Evolutionary conservation across 1,140 invertebrate species (phyloP).

Genomic region (Agrypnia vestita): DNA sequence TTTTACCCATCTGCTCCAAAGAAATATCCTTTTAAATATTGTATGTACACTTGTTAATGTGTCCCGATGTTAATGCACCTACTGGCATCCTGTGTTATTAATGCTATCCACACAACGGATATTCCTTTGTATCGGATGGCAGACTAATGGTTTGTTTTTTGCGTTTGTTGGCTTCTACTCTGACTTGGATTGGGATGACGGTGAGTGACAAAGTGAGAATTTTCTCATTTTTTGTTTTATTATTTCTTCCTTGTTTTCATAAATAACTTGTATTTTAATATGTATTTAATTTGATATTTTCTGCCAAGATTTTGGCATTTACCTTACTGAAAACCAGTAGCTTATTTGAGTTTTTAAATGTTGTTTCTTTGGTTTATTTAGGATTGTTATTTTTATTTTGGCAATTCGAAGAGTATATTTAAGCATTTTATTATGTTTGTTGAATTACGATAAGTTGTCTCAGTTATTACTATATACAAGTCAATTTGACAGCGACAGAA

Average conservation of each 20-base stretch:
- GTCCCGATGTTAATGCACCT: neutral
- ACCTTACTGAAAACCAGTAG: no score
- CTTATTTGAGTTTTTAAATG: no score
- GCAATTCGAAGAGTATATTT: no score
- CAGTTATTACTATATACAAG: no score
- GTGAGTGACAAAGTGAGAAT: constrained; percentile 66
- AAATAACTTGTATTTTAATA: constrained; percentile 3
- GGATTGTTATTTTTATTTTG: no score
- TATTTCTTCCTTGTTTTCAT: constrained; percentile 6
- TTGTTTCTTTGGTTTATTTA: no score
- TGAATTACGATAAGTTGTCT: no score
- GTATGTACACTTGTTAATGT: constrained; percentile 4
- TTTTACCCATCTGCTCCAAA: constrained; percentile 26
- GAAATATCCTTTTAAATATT: constrained; percentile 26
- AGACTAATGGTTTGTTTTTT: constrained; percentile 56
- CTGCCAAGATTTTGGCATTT: no score
- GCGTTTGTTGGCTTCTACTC: constrained; percentile 75
- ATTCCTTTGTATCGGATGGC: constrained; percentile 39
- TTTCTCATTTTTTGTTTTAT: constrained; percentile 46
- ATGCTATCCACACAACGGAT: constrained; percentile 2
- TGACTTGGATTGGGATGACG: constrained; percentile 78
- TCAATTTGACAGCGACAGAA: no score
- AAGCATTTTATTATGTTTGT: no score
- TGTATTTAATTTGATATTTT: neutral
- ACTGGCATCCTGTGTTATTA: neutral